Conservation (phyloP, 2,113 vertebrate genomes). For the Solea solea region DNA sequence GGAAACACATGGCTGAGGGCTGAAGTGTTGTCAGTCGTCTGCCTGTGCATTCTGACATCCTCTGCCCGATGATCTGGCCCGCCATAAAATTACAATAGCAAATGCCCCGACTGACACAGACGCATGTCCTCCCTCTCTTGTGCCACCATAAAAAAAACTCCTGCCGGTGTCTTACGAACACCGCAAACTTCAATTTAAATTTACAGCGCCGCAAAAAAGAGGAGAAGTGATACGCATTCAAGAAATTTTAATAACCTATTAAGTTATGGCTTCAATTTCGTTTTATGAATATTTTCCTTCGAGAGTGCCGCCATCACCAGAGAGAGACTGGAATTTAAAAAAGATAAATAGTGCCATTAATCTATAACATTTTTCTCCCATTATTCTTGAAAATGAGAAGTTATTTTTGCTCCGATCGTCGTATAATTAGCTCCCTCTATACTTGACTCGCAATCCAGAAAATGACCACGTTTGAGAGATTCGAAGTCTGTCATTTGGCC, state of each 20-base stretch:
- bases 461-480: constrained; percentile 91
- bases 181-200: constrained; percentile 99
- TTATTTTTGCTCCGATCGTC: constrained; percentile 94
- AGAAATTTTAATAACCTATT: constrained; percentile 96
- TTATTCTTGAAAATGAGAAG: constrained; percentile 98
- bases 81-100: constrained; percentile 99
- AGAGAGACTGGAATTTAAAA: constrained; percentile 92
- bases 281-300: constrained; percentile 97
- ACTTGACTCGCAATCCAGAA: constrained; percentile 93
- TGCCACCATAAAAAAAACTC: constrained; percentile 88
- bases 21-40: constrained; percentile 96
- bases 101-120: constrained; percentile 98
- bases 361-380: constrained; percentile 96
- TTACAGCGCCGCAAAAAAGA: constrained; percentile 95
- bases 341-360: constrained; percentile 99
- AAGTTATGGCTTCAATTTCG: constrained; percentile 98
- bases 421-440: constrained; percentile 95
- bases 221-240: constrained; percentile 99
- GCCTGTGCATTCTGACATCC: constrained; percentile 88
- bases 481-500: constrained; percentile 96
- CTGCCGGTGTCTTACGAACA: constrained; percentile 92
- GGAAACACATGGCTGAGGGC: constrained; percentile 98
- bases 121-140: constrained; percentile 98
- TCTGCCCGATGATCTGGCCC: constrained; percentile 98
- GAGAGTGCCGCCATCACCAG: constrained; percentile 89